These are phyloP conservation scores for Nymphalis urticae DNA, from an alignment of 2,888 invertebrate genomes.

Conservation along the genomic window DNA sequence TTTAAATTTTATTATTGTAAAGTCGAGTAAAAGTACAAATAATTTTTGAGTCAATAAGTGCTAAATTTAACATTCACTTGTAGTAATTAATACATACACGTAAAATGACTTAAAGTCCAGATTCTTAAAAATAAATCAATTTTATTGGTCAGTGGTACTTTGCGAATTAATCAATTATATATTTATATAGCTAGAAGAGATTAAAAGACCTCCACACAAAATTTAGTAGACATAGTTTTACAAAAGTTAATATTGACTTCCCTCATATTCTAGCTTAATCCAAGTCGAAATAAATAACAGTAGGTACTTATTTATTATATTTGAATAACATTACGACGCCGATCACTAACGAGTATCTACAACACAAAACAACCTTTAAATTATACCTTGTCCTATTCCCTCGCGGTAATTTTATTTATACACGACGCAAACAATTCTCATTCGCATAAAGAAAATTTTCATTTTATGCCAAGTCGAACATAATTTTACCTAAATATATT, in stretches of 20 bases:
- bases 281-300: neutral
- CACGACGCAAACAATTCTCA: neutral
- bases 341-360: constrained; percentile 4
- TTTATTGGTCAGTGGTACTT: no score
- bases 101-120: no score
- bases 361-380: constrained; percentile 13
- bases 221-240: no score
- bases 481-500: constrained; percentile 23
- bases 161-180: no score
- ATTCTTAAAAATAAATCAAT: no score
- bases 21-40: no score
- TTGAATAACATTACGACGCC: constrained; percentile 15
- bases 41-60: no score
- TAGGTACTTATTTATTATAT: constrained; percentile 6
- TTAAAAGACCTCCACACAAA: no score
- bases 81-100: no score
- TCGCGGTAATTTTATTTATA: constrained; percentile 17
- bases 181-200: no score
- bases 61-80: no score
- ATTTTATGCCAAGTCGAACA: constrained; percentile 11
- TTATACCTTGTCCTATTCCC: constrained; percentile 12
- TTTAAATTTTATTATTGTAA: no score
- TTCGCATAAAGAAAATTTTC: constrained; percentile 5
- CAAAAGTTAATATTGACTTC: neutral
- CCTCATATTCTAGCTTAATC: neutral